Evolutionary conservation across 2,113 vertebrate genomes (phyloP), one percentile per base, ranked within the genome.

Genomic region (Chamaea fasciata): DNA sequence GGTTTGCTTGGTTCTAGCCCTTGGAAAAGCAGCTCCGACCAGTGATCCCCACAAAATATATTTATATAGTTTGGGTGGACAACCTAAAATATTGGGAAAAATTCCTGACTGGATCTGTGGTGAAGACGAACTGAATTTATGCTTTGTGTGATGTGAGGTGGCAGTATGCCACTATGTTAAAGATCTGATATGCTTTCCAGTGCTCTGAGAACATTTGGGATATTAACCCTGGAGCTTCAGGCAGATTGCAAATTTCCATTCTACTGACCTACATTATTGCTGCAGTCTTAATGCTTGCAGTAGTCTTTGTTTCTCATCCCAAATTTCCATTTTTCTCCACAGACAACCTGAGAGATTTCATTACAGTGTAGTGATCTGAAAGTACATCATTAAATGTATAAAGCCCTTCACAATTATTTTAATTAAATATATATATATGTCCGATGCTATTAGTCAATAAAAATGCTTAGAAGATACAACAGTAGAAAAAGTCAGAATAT

Each of bases 121-220:
- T 49, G 35, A 70, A 73, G 50, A 86, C 8, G 41, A 96, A 74
- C 13, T 41, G 71, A 95, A 92, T 70, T 80, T 67, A 80, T 52
- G 33, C 70, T 65, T 85, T 63, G 4, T 59, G 59, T 52, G 90
- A 94, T 92, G 95, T 96, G 96, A 96, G 95, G 90, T 96, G 92
- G 94, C 95, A 95, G 92, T 93, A 55, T 95, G 68, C 37, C 0
- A 2, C 89, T 89, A 16, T 7, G 33, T 67, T 91, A 70, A 94
- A 95, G 46, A 93, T 76, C 74, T 80, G 47, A 83, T 83, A 47
- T 17, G 55, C 30, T 41, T 95, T 75, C 47, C 17, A 77, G 64
- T 19, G 60, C 47, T 86, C 52, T 59, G 69, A 47, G 33, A 90
- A 86, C 44, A 68, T 70, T 95, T 94, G 59, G 75, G 82, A 80